Conservation (phyloP, 2,113 vertebrate genomes). For the Patagioenas fasciata region DNA sequence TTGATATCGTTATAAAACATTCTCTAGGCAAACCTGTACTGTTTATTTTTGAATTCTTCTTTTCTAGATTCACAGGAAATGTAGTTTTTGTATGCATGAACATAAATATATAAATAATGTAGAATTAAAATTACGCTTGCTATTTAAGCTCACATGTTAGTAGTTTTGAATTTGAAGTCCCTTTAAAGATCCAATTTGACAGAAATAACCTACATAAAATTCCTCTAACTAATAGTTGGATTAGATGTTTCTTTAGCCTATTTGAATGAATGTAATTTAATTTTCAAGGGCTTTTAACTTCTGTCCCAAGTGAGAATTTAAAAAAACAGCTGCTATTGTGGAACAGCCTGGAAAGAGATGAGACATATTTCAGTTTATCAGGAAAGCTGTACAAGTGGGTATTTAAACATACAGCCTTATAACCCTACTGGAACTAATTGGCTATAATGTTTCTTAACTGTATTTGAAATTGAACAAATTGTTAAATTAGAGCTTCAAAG, state of each 20-base stretch:
- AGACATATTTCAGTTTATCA: slow-evolving; percentile 55
- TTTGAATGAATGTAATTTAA: slow-evolving; percentile 65
- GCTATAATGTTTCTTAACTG: slow-evolving; percentile 42
- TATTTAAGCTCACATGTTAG: background rate
- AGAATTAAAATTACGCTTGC: background rate
- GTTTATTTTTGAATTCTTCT: background rate
- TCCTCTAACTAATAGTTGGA: slow-evolving; percentile 33
- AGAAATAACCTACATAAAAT: slow-evolving; percentile 50
- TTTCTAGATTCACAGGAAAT: background rate
- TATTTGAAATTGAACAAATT: slow-evolving; percentile 62
- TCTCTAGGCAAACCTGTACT: background rate
- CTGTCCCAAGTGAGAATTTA: slow-evolving; percentile 64
- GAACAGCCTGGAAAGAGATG: slow-evolving; percentile 50
- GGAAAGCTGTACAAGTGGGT: slow-evolving; percentile 31
- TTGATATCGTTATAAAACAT: background rate
- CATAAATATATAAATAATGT: background rate
- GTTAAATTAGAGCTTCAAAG: slow-evolving; percentile 40
- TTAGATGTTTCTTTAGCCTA: slow-evolving; percentile 54
- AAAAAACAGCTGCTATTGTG: slow-evolving; percentile 53
- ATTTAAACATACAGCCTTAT: slow-evolving; percentile 53
- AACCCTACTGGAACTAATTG: slow-evolving; percentile 60
- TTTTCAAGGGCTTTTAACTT: slow-evolving; percentile 72
- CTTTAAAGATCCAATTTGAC: slow-evolving; percentile 13
- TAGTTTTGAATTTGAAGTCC: background rate
- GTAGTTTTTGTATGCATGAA: background rate